These are phyloP conservation scores for Pipa parva DNA, from an alignment of 2,113 vertebrate genomes.

Conservation along the genomic window DNA sequence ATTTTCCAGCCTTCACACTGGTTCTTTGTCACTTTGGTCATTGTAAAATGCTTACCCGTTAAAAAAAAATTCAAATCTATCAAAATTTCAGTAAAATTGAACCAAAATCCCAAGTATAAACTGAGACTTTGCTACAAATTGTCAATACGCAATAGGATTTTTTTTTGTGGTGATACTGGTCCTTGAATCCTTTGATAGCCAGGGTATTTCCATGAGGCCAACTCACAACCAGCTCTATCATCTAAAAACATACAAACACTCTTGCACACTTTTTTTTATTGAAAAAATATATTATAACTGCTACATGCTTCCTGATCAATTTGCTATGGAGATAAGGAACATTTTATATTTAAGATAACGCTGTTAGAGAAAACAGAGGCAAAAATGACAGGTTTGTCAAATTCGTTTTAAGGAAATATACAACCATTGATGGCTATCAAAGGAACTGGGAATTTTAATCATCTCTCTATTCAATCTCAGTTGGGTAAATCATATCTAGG, in stretches of 20 bases:
- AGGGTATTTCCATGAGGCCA: constrained; percentile 98
- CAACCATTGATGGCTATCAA: constrained; percentile 91
- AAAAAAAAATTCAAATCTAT: too few species aligned
- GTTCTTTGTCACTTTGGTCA: too few species aligned
- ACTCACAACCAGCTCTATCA: constrained; percentile 99
- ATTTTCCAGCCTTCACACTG: too few species aligned
- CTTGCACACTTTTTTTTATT: constrained; percentile 82
- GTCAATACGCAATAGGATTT: too few species aligned
- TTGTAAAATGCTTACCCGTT: too few species aligned
- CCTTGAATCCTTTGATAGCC: constrained; percentile 99
- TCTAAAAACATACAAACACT: constrained; percentile 99
- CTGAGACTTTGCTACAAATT: too few species aligned
- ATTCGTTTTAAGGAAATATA: constrained; percentile 88
- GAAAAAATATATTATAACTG: constrained; percentile 77
- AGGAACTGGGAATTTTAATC: constrained; percentile 99
- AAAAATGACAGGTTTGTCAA: constrained; percentile 76
- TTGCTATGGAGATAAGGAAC: constrained; percentile 71
- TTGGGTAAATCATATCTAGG: constrained; percentile 99
- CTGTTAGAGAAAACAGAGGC: constrained; percentile 76
- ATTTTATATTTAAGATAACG: constrained; percentile 72
- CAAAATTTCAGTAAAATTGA: too few species aligned
- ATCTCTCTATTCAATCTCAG: constrained; percentile 99
- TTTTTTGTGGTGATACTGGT: too few species aligned
- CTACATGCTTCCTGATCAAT: constrained; percentile 77
- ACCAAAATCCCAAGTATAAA: too few species aligned